These are phyloP conservation scores for Anarrhichthys ocellatus DNA, from an alignment of 2,113 vertebrate genomes.

Conservation along the genomic window DNA sequence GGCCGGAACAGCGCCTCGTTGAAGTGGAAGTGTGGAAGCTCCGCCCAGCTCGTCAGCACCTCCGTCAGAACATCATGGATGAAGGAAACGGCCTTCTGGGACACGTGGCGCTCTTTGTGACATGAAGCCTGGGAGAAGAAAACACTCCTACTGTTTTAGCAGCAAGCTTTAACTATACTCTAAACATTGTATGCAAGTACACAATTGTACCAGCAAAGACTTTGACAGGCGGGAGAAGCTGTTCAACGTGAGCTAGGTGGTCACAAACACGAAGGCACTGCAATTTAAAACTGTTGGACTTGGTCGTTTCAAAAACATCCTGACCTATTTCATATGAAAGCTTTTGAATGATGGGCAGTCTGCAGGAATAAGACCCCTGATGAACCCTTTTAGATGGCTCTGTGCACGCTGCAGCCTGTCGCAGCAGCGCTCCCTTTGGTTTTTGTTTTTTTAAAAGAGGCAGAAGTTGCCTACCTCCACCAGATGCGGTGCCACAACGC, in stretches of 20 bases:
- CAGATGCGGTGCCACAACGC: constrained; percentile 94
- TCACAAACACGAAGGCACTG: no score
- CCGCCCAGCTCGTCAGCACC: constrained; percentile 92
- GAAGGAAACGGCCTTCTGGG: constrained; percentile 97
- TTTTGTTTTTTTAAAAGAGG: neutral
- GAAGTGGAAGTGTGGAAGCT: constrained; percentile 94
- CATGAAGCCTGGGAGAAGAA: constrained; percentile 88
- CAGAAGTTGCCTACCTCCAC: constrained; percentile 87
- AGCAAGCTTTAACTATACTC: neutral
- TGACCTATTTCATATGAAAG: no score
- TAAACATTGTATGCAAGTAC: no score
- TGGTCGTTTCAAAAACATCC: no score
- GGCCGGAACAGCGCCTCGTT: constrained; percentile 96
- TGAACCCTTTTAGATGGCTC: neutral
- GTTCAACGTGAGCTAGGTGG: no score
- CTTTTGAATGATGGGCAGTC: no score
- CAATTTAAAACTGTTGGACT: no score
- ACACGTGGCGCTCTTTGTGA: constrained; percentile 95
- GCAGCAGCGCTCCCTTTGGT: neutral
- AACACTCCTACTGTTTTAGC: neutral
- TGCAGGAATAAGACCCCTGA: no score
- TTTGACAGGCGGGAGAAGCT: no score
- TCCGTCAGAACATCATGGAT: constrained; percentile 96
- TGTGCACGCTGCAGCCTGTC: neutral
- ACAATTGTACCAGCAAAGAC: no score